Percentiles rank a stretch among this genome's conserved stretches.
These are phyloP conservation scores for Chaetoderma sp. DNA, from an alignment of 2,888 invertebrate species.

Conservation along the genomic window DNA sequence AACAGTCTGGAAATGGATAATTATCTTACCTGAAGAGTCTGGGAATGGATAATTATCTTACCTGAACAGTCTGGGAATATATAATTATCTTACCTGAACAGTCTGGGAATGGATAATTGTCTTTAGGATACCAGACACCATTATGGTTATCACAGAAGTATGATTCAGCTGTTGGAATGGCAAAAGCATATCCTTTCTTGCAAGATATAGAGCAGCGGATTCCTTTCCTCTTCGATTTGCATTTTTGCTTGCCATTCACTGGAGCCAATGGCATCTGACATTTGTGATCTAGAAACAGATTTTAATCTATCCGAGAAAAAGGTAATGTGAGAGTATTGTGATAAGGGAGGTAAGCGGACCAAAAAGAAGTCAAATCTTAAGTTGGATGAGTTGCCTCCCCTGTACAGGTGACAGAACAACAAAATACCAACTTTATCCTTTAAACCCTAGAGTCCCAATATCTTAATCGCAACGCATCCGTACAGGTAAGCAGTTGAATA, in stretches of 20 bases:
- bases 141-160: conserved; percentile 69
- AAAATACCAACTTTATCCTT: too few species aligned
- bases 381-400: background rate
- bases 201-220: conserved; percentile 75
- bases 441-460: too few species aligned
- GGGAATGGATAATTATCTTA: too few species aligned
- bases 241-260: conserved; percentile 71
- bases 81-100: conserved; percentile 71
- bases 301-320: background rate
- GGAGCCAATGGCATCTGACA: conserved; percentile 72
- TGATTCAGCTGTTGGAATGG: conserved; percentile 68
- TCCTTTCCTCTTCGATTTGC: conserved; percentile 68
- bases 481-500: too few species aligned
- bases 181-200: conserved; percentile 76
- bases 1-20: too few species aligned
- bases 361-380: background rate
- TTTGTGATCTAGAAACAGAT: conserved; percentile 59
- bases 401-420: background rate
- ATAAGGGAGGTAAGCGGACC: too few species aligned
- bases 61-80: too few species aligned
- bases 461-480: too few species aligned
- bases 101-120: conserved; percentile 72
- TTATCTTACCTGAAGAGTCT: too few species aligned
- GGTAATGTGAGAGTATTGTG: background rate
- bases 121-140: conserved; percentile 67